Conservation (phyloP, 2,888 invertebrate genomes). For the Cyrtodaria siliqua region DNA sequence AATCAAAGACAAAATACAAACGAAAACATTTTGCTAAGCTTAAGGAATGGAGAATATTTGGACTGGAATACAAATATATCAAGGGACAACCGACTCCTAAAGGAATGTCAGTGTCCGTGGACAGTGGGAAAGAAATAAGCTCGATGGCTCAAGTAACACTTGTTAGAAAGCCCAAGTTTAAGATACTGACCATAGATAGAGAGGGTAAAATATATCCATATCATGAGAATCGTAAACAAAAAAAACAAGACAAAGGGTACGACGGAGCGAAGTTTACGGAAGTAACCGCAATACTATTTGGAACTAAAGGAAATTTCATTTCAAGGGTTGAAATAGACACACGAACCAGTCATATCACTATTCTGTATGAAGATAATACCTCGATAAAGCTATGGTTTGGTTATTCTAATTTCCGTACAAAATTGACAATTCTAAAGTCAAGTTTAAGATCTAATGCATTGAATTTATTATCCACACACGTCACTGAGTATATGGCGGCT, state of each 20-base stretch:
- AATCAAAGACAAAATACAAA: background rate
- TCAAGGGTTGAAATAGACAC: slow-evolving; percentile 2
- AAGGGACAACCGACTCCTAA: background rate
- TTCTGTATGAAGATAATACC: slow-evolving; percentile 17
- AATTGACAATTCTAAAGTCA: slow-evolving; percentile 6
- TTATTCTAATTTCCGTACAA: slow-evolving; percentile 13
- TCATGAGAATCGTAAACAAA: slow-evolving; percentile 16
- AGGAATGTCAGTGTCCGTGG: slow-evolving; percentile 26
- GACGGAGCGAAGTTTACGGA: slow-evolving; percentile 18
- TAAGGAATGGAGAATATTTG: slow-evolving; percentile 17
- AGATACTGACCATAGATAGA: slow-evolving; percentile 27
- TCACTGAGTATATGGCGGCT: slow-evolving; percentile 31
- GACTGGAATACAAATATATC: slow-evolving; percentile 7
- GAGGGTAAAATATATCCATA: slow-evolving; percentile 39
- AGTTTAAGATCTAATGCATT: slow-evolving; percentile 13
- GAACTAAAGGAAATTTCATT: slow-evolving; percentile 4
- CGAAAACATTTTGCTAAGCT: background rate
- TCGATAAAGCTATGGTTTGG: slow-evolving; percentile 2
- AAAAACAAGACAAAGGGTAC: background rate
- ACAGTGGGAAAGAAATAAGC: background rate
- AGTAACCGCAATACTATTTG: slow-evolving; percentile 22
- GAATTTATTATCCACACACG: slow-evolving; percentile 29
- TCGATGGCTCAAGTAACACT: slow-evolving; percentile 9
- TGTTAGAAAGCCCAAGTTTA: slow-evolving; percentile 1
- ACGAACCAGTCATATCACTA: background rate